A percentile compares a stretch with the other conserved stretches of the same genome.
Evolutionary conservation across 2,888 invertebrate species (phyloP).

Genomic region (Drosophila parthenogenetica): DNA sequence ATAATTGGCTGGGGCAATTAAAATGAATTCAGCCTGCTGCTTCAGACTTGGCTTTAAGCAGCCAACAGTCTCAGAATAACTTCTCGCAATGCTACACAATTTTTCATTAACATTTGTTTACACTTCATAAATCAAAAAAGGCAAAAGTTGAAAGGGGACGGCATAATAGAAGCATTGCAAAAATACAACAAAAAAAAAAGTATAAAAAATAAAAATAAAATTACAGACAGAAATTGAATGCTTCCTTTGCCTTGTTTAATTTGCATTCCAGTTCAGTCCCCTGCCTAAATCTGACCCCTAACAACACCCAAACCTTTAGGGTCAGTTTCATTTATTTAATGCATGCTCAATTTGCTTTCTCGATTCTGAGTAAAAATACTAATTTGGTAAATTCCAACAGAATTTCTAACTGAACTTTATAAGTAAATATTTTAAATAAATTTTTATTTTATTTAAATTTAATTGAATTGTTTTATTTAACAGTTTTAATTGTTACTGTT

Average conservation of each 20-base stretch:
- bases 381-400: too few relatives aligned
- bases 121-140: slow-evolving; percentile 67
- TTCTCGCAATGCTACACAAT: slow-evolving; percentile 18
- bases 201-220: slow-evolving; percentile 13
- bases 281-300: neutral
- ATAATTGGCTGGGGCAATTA: slow-evolving; percentile 69
- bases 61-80: slow-evolving; percentile 18
- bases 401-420: too few relatives aligned
- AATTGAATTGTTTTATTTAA: too few relatives aligned
- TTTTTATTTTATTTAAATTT: too few relatives aligned
- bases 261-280: slow-evolving; percentile 21
- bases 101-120: slow-evolving; percentile 65
- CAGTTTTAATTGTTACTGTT: too few relatives aligned
- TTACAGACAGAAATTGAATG: slow-evolving; percentile 26
- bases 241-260: slow-evolving; percentile 49
- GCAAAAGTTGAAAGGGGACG: slow-evolving; percentile 25
- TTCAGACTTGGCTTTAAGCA: slow-evolving; percentile 5
- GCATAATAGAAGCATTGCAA: slow-evolving; percentile 23
- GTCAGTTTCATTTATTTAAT: slow-evolving; percentile 48
- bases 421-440: too few relatives aligned
- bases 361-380: neutral
- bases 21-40: slow-evolving; percentile 41
- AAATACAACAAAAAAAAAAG: slow-evolving; percentile 22
- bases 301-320: neutral
- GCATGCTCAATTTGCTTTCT: slow-evolving; percentile 23